Base-by-base conservation (phyloP, 1,140 invertebrate species). In the Streblospio benedicti region DNA sequence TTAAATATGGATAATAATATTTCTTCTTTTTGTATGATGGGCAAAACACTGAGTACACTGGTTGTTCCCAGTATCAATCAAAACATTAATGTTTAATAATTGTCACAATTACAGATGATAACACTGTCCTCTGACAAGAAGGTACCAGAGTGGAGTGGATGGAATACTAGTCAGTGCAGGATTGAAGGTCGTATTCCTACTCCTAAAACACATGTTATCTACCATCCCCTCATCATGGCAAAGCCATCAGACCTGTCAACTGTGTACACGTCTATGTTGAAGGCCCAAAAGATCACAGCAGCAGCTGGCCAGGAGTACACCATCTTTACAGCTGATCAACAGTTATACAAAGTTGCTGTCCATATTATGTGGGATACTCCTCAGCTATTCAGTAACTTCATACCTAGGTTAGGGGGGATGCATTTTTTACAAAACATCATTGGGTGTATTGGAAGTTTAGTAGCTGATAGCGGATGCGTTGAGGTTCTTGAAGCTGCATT, bases 181-280 rank as follows among this genome's bases (percentile, higher is more conserved):
- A n/a, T n/a, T n/a, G n/a, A n/a, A n/a, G 38, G 38, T 41, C 43
- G 25, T 6, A 44, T 2, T 44, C 2, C 43, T 44, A 23, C 43
- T 23, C 43, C 43, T 44, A 44, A 44, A 44, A 44, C 9, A 20
- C 43, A 44, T 6, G 25, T 23, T 23, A 44, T 44, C 43, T 44
- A 44, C 43, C 43, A 44, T 44, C 43, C 43, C 2, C 43, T 44
- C 43, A 44, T 44, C 43, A 44, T 44, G 43, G 43, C 43, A 23
- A 44, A 44, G 43, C 43, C 43, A 44, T 6, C 43, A 20, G 43
- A 44, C 25, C 43, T 23, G 25, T 44, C 43, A 44, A 44, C 9
- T 20, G 43, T 44, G 43, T 44, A 2, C 43, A 44, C 43, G 4
- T 44, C 43, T 23, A 44, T 44, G 43, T 20, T 44, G 18, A 44